Percentiles rank a stretch among this genome's conserved stretches.
These are phyloP conservation scores for Tetranychus piercei DNA, from an alignment of 2,888 invertebrate species.

Conservation along the genomic window DNA sequence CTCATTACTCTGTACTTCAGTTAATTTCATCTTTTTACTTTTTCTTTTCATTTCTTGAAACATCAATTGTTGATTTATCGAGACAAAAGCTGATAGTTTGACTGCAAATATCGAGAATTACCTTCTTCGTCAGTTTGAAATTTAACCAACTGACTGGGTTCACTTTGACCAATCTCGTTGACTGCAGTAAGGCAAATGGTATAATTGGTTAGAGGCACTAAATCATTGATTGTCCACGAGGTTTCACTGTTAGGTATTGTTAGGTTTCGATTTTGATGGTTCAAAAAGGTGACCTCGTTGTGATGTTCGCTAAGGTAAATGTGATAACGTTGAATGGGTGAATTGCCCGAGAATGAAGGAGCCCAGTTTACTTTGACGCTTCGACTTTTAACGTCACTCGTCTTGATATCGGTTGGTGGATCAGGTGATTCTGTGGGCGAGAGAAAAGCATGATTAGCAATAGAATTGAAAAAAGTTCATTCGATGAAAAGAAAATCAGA, in stretches of 20 bases:
- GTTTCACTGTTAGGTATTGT: slow-evolving; percentile 33
- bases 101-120: slow-evolving; percentile 26
- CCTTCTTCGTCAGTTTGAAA: slow-evolving; percentile 32
- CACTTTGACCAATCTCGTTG: slow-evolving; percentile 44
- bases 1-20: too few species aligned
- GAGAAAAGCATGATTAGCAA: neutral
- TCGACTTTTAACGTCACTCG: slow-evolving; percentile 63
- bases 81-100: too few species aligned
- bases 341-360: slow-evolving; percentile 42
- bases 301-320: slow-evolving; percentile 19
- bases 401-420: slow-evolving; percentile 63
- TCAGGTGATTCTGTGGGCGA: slow-evolving; percentile 54
- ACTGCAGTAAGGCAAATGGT: slow-evolving; percentile 44
- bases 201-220: slow-evolving; percentile 44
- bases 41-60: too few species aligned
- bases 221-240: slow-evolving; percentile 38
- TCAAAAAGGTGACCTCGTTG: neutral
- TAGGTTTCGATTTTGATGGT: neutral
- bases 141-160: slow-evolving; percentile 37
- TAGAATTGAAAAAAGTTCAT: neutral
- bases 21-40: too few species aligned
- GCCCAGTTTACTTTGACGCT: slow-evolving; percentile 72
- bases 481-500: too few species aligned
- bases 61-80: too few species aligned
- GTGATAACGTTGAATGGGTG: slow-evolving; percentile 24